phyloP scores from a whole-genome alignment of 2,113 vertebrate species.

The Crotalus helleri region DNA sequence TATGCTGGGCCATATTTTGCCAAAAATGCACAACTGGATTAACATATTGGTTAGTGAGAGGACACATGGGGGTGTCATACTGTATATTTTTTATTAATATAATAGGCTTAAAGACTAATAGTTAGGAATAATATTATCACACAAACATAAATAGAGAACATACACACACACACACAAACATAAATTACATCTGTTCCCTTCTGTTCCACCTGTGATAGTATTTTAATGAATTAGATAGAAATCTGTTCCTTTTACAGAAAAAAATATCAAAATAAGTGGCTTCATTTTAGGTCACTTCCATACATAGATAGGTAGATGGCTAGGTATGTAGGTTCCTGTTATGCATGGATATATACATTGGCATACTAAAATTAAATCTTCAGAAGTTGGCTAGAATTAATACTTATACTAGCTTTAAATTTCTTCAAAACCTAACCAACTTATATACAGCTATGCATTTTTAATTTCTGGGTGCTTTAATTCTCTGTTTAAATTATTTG shows the following conservation, averaged over 20 bases:
- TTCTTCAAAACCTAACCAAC: neutral
- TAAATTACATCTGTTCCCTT: neutral
- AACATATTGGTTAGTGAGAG: neutral
- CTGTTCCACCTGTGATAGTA: neutral
- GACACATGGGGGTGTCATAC: no score
- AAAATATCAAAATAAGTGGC: neutral
- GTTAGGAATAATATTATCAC: neutral
- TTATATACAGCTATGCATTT: neutral
- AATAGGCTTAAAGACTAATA: neutral
- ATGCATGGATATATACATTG: neutral
- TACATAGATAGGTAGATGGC: neutral
- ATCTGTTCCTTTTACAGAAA: neutral
- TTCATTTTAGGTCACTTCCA: neutral
- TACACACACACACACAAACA: neutral
- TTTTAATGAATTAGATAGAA: neutral
- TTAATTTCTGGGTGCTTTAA: neutral
- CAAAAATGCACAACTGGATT: neutral
- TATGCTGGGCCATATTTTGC: neutral
- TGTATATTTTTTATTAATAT: neutral
- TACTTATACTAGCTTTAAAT: neutral
- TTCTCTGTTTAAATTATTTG: neutral
- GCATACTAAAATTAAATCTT: neutral
- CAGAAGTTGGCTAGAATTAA: neutral
- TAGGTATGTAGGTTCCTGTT: neutral
- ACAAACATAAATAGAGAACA: neutral